Conservation (phyloP, 2,797 vertebrate species). For the Cuniculus paca region DNA sequence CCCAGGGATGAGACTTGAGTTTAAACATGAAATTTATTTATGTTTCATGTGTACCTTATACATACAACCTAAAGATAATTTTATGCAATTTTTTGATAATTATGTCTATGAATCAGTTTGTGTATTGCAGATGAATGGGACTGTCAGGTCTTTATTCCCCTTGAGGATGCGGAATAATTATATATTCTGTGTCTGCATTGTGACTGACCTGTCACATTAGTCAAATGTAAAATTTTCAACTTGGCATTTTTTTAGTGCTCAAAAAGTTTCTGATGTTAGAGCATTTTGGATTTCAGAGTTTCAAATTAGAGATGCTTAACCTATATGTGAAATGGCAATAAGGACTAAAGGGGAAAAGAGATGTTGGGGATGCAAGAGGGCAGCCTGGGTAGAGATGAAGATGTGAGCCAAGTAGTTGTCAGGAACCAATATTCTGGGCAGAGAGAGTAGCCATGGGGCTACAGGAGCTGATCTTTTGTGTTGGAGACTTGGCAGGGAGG, state of each 20-base stretch:
- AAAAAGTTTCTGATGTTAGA: not conserved
- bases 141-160: not conserved
- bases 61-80: not conserved
- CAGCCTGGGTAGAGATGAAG: not conserved
- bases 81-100: not conserved
- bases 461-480: not conserved
- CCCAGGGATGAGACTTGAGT: too few relatives aligned
- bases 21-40: not conserved
- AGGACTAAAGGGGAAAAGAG: not conserved
- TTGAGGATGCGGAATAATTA: not conserved
- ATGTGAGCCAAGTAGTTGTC: not conserved
- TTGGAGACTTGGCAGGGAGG: not conserved
- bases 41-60: not conserved
- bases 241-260: not conserved
- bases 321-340: not conserved
- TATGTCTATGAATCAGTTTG: not conserved
- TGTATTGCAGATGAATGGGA: not conserved
- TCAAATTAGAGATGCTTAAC: not conserved
- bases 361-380: fast-evolving
- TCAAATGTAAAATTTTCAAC: not conserved
- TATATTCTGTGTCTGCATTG: not conserved
- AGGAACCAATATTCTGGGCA: not conserved
- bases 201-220: not conserved
- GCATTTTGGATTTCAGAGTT: not conserved
- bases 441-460: not conserved